phyloP scores from a whole-genome alignment of 2,888 invertebrate genomes.

The Meliscaeva auricollis region DNA sequence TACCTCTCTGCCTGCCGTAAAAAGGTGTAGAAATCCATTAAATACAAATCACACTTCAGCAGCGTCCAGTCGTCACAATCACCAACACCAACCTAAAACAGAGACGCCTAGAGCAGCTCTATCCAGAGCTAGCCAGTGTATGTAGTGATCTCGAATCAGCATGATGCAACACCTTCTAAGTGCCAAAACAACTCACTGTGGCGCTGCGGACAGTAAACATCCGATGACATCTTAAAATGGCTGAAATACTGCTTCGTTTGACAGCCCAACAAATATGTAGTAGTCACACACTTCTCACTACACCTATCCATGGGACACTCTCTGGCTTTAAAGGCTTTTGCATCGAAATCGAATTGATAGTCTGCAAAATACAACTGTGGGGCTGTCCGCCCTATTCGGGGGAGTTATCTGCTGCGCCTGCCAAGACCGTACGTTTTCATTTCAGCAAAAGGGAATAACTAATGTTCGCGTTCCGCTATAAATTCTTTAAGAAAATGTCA shows the following conservation, averaged over 20 bases:
- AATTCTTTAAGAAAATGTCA: slow-evolving; percentile 84
- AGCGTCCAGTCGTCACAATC: slow-evolving; percentile 61
- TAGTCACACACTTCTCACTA: slow-evolving; percentile 39
- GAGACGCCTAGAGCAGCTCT: slow-evolving; percentile 38
- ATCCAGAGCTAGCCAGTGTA: background rate
- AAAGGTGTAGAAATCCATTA: slow-evolving; percentile 75
- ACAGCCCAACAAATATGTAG: slow-evolving; percentile 62
- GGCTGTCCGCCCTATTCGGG: slow-evolving; percentile 73
- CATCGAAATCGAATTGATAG: background rate
- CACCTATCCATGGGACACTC: background rate
- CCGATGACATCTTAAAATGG: slow-evolving; percentile 73
- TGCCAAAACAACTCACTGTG: slow-evolving; percentile 62
- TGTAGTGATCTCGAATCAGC: slow-evolving; percentile 28
- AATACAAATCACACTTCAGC: slow-evolving; percentile 74
- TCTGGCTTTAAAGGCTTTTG: background rate
- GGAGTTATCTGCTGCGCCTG: slow-evolving; percentile 71
- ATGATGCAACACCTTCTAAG: slow-evolving; percentile 60
- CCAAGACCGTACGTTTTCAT: slow-evolving; percentile 79
- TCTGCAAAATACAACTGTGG: background rate
- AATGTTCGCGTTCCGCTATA: slow-evolving; percentile 84
- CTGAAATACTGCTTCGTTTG: slow-evolving; percentile 19
- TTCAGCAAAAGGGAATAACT: slow-evolving; percentile 83
- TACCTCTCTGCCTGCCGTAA: slow-evolving; percentile 56
- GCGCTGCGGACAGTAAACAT: slow-evolving; percentile 70
- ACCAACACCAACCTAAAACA: slow-evolving; percentile 47